A percentile compares a stretch with the other conserved stretches of the same genome.
Evolutionary conservation across 2,113 vertebrate genomes (phyloP).

Genomic region (Trogon melanurus): DNA sequence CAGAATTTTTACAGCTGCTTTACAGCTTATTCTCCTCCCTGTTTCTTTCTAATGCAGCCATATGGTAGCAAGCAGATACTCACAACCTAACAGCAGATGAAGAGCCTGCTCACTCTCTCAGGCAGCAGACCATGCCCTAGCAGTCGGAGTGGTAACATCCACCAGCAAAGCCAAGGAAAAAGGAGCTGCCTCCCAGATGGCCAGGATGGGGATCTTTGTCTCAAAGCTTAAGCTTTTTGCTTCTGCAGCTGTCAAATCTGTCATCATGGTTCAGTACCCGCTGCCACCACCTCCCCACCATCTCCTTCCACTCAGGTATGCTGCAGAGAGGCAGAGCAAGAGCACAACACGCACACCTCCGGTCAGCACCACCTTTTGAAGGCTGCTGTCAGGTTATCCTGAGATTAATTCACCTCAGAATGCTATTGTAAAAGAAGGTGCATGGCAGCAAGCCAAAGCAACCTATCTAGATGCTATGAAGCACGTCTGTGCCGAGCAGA

Average conservation of each 20-base stretch:
- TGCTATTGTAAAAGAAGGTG: not conserved
- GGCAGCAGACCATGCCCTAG: not conserved
- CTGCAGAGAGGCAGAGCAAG: not conserved
- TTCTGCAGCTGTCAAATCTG: slow-evolving; percentile 45
- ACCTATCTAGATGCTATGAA: not conserved
- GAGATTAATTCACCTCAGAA: not conserved
- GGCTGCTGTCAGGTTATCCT: not conserved
- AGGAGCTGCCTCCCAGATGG: slow-evolving; percentile 39
- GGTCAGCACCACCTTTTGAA: not conserved
- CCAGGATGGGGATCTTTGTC: not conserved
- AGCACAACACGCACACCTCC: not conserved
- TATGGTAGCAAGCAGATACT: slow-evolving; percentile 24
- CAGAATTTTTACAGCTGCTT: slow-evolving; percentile 10
- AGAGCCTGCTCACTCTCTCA: not conserved
- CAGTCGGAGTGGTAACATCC: not conserved
- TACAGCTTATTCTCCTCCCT: slow-evolving; percentile 33
- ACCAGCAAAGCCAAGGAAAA: not conserved
- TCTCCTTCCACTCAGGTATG: not conserved
- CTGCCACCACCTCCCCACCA: not conserved
- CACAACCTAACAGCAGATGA: not conserved
- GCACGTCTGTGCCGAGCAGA: not conserved
- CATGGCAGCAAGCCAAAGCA: not conserved
- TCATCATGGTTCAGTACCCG: not conserved
- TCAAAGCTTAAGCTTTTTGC: not conserved
- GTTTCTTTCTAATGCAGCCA: slow-evolving; percentile 16